phyloP scores from a whole-genome alignment of 35 echinoderm and acorn worm genomes.

The Amphiura filiformis region DNA sequence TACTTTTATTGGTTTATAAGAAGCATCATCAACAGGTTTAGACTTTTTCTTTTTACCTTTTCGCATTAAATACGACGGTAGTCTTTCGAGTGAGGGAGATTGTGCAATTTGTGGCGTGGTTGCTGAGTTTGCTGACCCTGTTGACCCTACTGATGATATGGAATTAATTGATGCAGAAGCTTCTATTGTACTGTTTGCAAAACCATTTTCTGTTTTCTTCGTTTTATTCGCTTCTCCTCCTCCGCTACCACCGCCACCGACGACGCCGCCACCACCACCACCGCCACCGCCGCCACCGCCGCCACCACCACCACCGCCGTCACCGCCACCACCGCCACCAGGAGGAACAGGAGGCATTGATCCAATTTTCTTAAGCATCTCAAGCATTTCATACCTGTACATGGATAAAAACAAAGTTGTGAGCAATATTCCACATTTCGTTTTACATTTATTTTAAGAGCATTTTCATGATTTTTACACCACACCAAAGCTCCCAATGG shows the following conservation, averaged over 20 bases:
- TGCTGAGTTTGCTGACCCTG: constrained; percentile 1
- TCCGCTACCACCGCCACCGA: background rate
- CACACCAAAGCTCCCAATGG: too few relatives aligned
- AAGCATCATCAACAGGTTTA: constrained; percentile 35
- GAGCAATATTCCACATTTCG: too few relatives aligned
- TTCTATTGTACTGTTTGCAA: background rate
- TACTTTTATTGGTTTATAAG: constrained; percentile 56
- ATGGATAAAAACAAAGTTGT: background rate
- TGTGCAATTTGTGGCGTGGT: background rate
- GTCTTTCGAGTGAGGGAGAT: constrained; percentile 46
- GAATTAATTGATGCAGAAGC: background rate
- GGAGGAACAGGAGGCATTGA: background rate
- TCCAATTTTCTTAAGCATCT: constrained; percentile 66
- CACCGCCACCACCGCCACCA: background rate
- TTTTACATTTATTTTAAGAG: too few relatives aligned
- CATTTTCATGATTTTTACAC: too few relatives aligned
- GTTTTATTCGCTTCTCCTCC: background rate
- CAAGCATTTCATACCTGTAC: constrained; percentile 78
- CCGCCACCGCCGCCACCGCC: background rate
- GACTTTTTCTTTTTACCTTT: constrained; percentile 81
- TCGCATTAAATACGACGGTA: constrained; percentile 69
- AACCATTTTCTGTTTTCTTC: constrained; percentile 8
- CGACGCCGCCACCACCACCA: background rate
- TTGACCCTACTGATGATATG: constrained; percentile 8
- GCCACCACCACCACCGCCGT: too few relatives aligned